Evolutionary conservation across 2,113 vertebrate species (phyloP).

Genomic region (Misgurnus mizolepis): DNA sequence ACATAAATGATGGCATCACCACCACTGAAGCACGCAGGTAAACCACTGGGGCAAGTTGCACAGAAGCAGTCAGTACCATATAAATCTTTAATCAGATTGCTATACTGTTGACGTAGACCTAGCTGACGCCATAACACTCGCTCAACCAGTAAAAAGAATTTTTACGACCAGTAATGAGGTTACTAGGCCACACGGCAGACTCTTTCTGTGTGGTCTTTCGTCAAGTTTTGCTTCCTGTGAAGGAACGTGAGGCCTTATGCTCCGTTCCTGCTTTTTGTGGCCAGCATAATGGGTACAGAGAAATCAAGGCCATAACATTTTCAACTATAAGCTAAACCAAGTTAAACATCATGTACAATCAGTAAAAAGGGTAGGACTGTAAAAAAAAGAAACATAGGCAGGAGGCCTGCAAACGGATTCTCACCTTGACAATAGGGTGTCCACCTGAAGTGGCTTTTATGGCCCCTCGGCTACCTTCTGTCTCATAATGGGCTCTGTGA

Average conservation of each 20-base stretch:
- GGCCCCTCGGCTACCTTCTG: slow-evolving; percentile 96
- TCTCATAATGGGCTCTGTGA: slow-evolving; percentile 98
- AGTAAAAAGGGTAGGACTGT: not conserved
- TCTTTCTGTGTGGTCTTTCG: slow-evolving; percentile 20
- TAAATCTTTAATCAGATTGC: slow-evolving; percentile 9
- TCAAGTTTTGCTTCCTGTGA: slow-evolving; percentile 30
- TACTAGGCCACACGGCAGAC: slow-evolving; percentile 11
- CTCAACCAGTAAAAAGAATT: slow-evolving; percentile 12
- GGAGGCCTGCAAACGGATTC: slow-evolving; percentile 4
- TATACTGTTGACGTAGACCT: slow-evolving; percentile 39
- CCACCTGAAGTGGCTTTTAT: slow-evolving; percentile 93
- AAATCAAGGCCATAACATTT: not conserved
- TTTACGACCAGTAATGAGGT: slow-evolving; percentile 26
- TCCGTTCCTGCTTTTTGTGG: slow-evolving; percentile 18
- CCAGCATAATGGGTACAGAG: slow-evolving; percentile 22
- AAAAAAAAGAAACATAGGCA: slow-evolving; percentile 38
- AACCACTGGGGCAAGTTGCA: not conserved
- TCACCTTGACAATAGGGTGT: slow-evolving; percentile 97
- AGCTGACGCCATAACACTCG: slow-evolving; percentile 6
- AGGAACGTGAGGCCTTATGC: slow-evolving; percentile 5
- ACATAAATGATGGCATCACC: slow-evolving; percentile 30
- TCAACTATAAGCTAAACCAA: not conserved
- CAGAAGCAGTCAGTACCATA: not conserved
- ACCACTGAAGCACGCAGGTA: not conserved
- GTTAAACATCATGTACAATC: not conserved